These are phyloP conservation scores for Apoda limacodes DNA, from an alignment of 2,888 invertebrate species.

Conservation along the genomic window DNA sequence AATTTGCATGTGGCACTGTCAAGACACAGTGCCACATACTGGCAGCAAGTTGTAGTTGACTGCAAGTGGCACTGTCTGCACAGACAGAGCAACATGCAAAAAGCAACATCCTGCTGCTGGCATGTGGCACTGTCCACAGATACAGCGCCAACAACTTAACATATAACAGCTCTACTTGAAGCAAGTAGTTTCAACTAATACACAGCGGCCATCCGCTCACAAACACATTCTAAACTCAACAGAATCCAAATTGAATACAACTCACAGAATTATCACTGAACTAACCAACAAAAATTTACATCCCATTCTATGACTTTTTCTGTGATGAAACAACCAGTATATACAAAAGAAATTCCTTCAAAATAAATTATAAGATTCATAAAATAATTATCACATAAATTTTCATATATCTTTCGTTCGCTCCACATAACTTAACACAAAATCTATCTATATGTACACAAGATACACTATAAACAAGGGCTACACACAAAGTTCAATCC, in stretches of 20 bases:
- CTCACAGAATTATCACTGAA: no score
- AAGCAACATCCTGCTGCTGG: conserved; percentile 15
- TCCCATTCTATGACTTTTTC: not conserved
- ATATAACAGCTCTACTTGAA: conserved; percentile 56
- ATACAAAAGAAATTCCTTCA: conserved; percentile 63
- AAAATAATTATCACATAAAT: conserved; percentile 70
- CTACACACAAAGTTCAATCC: not conserved
- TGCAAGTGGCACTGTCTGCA: conserved; percentile 23
- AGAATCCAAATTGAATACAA: no score
- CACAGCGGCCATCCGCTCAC: conserved; percentile 31
- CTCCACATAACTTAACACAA: conserved; percentile 59
- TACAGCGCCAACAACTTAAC: conserved; percentile 52
- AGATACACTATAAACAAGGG: conserved; percentile 38
- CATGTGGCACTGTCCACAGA: no score
- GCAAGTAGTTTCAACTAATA: conserved; percentile 58
- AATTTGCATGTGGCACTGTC: not conserved
- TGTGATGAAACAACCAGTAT: conserved; percentile 39
- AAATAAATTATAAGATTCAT: conserved; percentile 68
- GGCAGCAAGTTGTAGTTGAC: no score
- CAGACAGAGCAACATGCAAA: conserved; percentile 11
- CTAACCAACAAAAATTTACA: no score
- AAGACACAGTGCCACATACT: conserved; percentile 17
- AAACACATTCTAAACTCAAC: conserved; percentile 27
- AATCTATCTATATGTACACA: conserved; percentile 59
- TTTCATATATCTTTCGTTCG: conserved; percentile 54